phyloP scores from a whole-genome alignment of 2,797 vertebrate genomes.

The Premnoplex brunnescens region DNA sequence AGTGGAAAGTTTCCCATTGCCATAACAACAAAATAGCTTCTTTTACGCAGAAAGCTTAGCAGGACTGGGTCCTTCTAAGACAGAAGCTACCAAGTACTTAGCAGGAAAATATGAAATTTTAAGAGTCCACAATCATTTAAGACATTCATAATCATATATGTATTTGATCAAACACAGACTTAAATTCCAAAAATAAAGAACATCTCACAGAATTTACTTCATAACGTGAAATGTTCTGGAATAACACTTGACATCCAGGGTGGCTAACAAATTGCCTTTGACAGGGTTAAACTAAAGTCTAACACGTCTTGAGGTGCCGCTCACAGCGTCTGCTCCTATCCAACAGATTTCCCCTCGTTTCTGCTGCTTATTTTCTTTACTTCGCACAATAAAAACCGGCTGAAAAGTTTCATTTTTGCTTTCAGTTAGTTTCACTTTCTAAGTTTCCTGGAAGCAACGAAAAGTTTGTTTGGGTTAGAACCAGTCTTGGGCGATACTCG shows the following conservation, averaged over 20 bases:
- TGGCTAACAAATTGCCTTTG: not conserved
- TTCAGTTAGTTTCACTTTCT: constrained; percentile 46
- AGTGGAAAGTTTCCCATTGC: constrained; percentile 18
- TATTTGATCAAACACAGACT: not conserved
- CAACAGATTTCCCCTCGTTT: not conserved
- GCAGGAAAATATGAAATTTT: not conserved
- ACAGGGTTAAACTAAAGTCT: not conserved
- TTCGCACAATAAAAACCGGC: not conserved
- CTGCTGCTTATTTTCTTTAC: not conserved
- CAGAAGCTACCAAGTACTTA: not conserved
- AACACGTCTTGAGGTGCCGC: not conserved
- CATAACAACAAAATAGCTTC: constrained; percentile 13
- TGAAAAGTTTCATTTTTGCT: constrained; percentile 49
- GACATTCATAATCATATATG: not conserved
- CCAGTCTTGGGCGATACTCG: not conserved
- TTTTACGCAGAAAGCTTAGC: not conserved
- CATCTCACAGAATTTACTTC: not conserved
- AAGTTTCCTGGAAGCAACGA: not conserved
- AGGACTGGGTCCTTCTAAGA: not conserved
- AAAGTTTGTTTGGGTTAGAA: constrained; percentile 24
- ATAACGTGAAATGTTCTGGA: not conserved
- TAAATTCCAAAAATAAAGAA: not conserved
- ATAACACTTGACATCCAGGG: not conserved
- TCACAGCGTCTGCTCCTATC: not conserved
- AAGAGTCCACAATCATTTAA: not conserved